phyloP scores from a whole-genome alignment of 2,797 vertebrate species.

The Brachyalestes nurse region DNA sequence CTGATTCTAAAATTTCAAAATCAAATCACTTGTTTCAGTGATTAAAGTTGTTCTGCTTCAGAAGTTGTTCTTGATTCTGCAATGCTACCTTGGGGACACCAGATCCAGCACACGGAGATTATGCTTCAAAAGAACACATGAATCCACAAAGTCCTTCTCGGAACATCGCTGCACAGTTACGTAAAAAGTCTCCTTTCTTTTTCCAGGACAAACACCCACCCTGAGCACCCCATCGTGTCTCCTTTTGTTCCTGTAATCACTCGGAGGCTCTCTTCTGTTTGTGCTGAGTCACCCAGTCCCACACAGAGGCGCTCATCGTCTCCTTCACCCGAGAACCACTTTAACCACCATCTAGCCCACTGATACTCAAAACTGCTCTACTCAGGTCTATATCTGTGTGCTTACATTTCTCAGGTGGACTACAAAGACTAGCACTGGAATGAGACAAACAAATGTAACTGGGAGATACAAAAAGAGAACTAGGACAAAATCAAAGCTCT shows the following conservation, averaged over 20 bases:
- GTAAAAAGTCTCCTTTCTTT: slow-evolving; percentile 50
- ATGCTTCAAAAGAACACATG: slow-evolving; percentile 25
- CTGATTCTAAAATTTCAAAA: neutral
- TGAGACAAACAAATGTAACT: neutral
- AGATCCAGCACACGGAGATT: slow-evolving; percentile 18
- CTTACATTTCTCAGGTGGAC: slow-evolving; percentile 20
- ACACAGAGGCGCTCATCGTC: slow-evolving; percentile 51
- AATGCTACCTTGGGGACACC: slow-evolving; percentile 12
- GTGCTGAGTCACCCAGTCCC: slow-evolving; percentile 60
- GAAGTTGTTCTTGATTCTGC: slow-evolving; percentile 13
- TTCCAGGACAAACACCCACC: slow-evolving; percentile 54
- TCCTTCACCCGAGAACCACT: slow-evolving; percentile 53
- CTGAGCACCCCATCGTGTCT: slow-evolving; percentile 43
- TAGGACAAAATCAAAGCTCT: neutral
- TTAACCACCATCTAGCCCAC: slow-evolving; percentile 40
- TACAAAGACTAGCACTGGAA: neutral
- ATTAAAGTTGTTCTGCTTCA: neutral
- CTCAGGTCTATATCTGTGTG: slow-evolving; percentile 29
- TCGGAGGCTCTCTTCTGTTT: slow-evolving; percentile 43
- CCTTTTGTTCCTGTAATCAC: slow-evolving; percentile 54
- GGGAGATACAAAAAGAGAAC: neutral
- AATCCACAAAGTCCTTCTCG: slow-evolving; percentile 34
- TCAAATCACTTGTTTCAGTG: neutral
- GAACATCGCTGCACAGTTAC: slow-evolving; percentile 50
- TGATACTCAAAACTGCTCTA: slow-evolving; percentile 39